Conservation (phyloP, 2,797 vertebrate genomes). For the Platyrinchus mystaceus region DNA sequence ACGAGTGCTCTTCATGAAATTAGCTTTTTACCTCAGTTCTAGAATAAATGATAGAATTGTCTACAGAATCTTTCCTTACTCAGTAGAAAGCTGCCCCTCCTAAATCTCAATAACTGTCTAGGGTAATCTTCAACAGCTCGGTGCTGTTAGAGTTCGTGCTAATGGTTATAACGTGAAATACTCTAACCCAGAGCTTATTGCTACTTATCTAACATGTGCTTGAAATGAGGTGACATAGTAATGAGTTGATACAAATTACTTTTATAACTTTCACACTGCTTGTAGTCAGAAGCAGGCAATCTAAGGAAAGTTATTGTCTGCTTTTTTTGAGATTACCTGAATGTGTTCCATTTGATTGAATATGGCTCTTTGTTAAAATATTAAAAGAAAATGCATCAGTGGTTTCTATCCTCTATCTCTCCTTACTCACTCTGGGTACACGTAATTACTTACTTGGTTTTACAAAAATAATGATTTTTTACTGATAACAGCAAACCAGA, state of each 20-base stretch:
- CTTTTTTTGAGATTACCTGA: slow-evolving; percentile 78
- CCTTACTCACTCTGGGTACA: neutral
- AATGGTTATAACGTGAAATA: slow-evolving; percentile 53
- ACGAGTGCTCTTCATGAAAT: slow-evolving; percentile 66
- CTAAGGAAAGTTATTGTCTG: slow-evolving; percentile 84
- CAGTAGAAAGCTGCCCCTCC: slow-evolving; percentile 37
- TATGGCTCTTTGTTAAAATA: slow-evolving; percentile 78
- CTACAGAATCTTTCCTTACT: slow-evolving; percentile 69
- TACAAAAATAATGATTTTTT: slow-evolving; percentile 56
- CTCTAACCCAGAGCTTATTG: slow-evolving; percentile 55
- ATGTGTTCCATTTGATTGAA: slow-evolving; percentile 87
- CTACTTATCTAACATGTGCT: slow-evolving; percentile 69
- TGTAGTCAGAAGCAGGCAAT: slow-evolving; percentile 80
- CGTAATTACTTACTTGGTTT: slow-evolving; percentile 55
- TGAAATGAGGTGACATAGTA: slow-evolving; percentile 82
- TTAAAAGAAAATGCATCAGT: slow-evolving; percentile 67
- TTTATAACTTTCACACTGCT: slow-evolving; percentile 81
- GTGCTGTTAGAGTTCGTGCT: slow-evolving; percentile 61
- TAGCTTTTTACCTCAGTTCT: slow-evolving; percentile 68
- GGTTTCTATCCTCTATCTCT: slow-evolving; percentile 13
- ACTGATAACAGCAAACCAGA: slow-evolving; percentile 19
- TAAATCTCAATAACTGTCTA: slow-evolving; percentile 73
- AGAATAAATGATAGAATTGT: slow-evolving; percentile 68
- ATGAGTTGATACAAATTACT: slow-evolving; percentile 84
- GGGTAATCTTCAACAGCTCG: slow-evolving; percentile 66